Evolutionary conservation across 92 coral and sea anemone species (phyloP), one percentile per base, ranked within the genome.

Genomic region (Epizoanthus ramosus): DNA sequence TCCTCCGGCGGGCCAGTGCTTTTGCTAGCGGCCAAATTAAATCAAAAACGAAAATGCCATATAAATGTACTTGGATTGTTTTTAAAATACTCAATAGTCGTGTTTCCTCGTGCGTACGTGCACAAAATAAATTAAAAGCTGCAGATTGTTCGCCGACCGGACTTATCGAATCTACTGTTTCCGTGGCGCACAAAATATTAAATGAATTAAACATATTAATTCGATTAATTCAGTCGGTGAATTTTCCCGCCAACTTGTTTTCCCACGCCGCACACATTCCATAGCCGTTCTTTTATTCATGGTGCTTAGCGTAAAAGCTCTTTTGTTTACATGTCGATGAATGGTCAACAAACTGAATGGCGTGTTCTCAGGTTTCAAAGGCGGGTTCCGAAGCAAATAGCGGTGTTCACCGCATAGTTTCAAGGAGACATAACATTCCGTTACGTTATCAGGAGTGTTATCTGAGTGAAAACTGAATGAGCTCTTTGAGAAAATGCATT

Each of bases 221-320:
- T 50, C 9, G 54, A 50, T 50, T 0, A 50, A 50, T 50, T 50
- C 54, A 50, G 3, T 50, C 13, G 14, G 54, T 50, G 14, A 50
- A 50, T 50, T 77, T 61, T 61, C 82, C 71, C 82, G 82, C 82
- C 82, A 77, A 77, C 22, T 58, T 12, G 35, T 61, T 77, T 77
- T 77, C 82, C 82, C 82, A 77, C 82, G 82, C 82, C 47, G 28
- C 71, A 39, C 3, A 57, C 70, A 77, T 77, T 77, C 82, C 71
- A 59, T 77, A 6, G 54, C 54, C 54, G 54, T 50, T 10, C 54
- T 50, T 9, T 43, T 57, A 77, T 77, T 8, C 82, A 77, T 16
- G 22, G 68, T 60, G 82, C 82, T 77, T 77, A 77, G 33, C 43
- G 68, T 47, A 63, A 41, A 77, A 61, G 57, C 41, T 77, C 82